Conservation (phyloP, 2,888 invertebrate species). For the Stratiomys singularior region DNA sequence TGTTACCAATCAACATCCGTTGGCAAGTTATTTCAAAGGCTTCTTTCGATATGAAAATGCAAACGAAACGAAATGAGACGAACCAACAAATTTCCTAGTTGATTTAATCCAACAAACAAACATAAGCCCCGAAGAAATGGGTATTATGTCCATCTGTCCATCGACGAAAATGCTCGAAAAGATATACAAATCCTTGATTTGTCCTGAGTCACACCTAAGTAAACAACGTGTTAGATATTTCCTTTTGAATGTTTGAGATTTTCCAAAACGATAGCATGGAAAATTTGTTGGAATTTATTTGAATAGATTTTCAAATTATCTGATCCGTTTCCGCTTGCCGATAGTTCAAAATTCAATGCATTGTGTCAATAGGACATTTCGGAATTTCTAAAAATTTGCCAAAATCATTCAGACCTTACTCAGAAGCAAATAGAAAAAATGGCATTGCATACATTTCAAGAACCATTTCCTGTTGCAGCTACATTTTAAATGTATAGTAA, state of each 20-base stretch:
- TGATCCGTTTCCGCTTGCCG: constrained; percentile 30
- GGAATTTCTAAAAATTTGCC: too few relatives aligned
- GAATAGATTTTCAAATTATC: constrained; percentile 42
- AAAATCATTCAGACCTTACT: too few relatives aligned
- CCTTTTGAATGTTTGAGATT: constrained; percentile 3
- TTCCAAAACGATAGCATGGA: constrained; percentile 33
- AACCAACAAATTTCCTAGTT: constrained; percentile 7
- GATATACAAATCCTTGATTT: constrained; percentile 14
- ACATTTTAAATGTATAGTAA: too few relatives aligned
- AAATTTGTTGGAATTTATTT: constrained; percentile 38
- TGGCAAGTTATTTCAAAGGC: neutral
- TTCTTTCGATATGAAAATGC: neutral
- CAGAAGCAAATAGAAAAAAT: too few relatives aligned
- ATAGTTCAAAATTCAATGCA: neutral
- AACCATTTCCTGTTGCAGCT: too few relatives aligned
- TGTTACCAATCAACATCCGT: too few relatives aligned
- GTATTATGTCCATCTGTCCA: constrained; percentile 30
- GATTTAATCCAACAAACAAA: constrained; percentile 34
- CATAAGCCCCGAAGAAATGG: neutral
- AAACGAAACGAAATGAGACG: constrained; percentile 2
- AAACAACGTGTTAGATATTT: neutral
- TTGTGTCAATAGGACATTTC: too few relatives aligned
- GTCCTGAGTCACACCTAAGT: constrained; percentile 28
- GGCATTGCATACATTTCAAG: too few relatives aligned
- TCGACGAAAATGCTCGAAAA: neutral